Percentiles rank a stretch among this genome's conserved stretches.
phyloP scores from a whole-genome alignment of 2,888 invertebrate genomes.

The Ormia ochracea region DNA sequence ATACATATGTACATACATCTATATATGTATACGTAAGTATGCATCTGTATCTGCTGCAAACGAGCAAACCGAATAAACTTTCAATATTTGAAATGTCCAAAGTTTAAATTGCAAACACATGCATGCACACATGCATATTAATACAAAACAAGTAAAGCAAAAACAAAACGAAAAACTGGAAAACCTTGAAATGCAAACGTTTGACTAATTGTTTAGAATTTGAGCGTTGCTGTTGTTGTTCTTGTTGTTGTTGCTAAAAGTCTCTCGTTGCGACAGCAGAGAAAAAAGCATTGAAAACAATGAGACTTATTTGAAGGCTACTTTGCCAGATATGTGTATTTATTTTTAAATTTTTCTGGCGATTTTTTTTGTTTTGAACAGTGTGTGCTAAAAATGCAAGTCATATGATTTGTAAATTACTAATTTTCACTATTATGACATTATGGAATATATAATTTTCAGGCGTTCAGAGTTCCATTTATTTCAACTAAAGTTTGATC shows the following conservation, averaged over 20 bases:
- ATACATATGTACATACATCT: neutral
- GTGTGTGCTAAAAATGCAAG: too few species aligned
- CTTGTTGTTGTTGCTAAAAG: conserved; percentile 12
- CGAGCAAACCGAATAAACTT: conserved; percentile 28
- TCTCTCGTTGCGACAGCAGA: conserved; percentile 20
- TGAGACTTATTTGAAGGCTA: conserved; percentile 18
- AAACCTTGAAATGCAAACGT: conserved; percentile 63
- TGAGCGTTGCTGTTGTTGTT: conserved; percentile 23
- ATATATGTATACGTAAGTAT: neutral
- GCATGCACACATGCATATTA: too few species aligned
- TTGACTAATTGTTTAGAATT: conserved; percentile 63
- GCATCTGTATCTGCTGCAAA: neutral
- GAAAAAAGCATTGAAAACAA: conserved; percentile 40
- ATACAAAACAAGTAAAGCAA: conserved; percentile 14
- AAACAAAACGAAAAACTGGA: conserved; percentile 52
- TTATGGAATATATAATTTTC: too few species aligned
- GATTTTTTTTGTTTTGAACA: neutral
- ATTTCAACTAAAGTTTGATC: too few species aligned
- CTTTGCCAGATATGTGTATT: conserved; percentile 1
- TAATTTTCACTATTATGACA: too few species aligned
- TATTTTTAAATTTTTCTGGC: neutral
- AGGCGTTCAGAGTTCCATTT: too few species aligned
- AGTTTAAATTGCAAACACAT: conserved; percentile 58
- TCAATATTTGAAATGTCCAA: conserved; percentile 59
- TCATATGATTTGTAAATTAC: too few species aligned